These are phyloP conservation scores for Halocynthia roretzi DNA, from an alignment of 23 tunicate species.

Conservation along the genomic window DNA sequence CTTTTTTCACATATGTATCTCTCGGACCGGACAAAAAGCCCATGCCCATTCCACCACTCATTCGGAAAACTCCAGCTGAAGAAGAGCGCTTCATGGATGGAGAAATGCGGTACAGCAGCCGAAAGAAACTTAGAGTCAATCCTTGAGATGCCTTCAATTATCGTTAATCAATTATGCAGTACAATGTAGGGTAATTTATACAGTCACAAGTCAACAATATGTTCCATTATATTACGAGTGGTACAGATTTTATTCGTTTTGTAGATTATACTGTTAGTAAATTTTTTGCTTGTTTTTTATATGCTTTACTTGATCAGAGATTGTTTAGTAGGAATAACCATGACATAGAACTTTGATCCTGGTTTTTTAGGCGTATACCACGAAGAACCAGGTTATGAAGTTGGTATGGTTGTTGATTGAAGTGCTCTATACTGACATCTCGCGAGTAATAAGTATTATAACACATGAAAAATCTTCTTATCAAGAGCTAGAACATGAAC, in stretches of 20 bases:
- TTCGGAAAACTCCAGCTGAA: constrained; percentile 20
- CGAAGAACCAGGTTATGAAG: too few relatives aligned
- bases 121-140: constrained; percentile 10
- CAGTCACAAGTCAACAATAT: not conserved
- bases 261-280: not conserved
- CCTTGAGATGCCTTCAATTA: not conserved
- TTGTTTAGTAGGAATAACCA: too few relatives aligned
- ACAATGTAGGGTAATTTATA: too few relatives aligned
- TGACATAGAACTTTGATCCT: too few relatives aligned
- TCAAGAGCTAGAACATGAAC: too few relatives aligned
- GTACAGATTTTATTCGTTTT: not conserved
- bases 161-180: not conserved
- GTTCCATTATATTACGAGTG: not conserved
- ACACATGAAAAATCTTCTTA: too few relatives aligned
- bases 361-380: too few relatives aligned
- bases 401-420: too few relatives aligned
- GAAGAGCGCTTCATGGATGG: constrained; percentile 18
- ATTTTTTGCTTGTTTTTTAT: too few relatives aligned
- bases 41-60: constrained; percentile 34
- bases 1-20: constrained; percentile 62
- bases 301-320: too few relatives aligned
- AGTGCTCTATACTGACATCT: too few relatives aligned
- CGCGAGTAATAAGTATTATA: too few relatives aligned
- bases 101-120: constrained; percentile 7
- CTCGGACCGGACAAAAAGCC: constrained; percentile 24